Evolutionary conservation across 2,113 vertebrate species (phyloP), one percentile per base, ranked within the genome.

Genomic region (Thunnus maccoyii): DNA sequence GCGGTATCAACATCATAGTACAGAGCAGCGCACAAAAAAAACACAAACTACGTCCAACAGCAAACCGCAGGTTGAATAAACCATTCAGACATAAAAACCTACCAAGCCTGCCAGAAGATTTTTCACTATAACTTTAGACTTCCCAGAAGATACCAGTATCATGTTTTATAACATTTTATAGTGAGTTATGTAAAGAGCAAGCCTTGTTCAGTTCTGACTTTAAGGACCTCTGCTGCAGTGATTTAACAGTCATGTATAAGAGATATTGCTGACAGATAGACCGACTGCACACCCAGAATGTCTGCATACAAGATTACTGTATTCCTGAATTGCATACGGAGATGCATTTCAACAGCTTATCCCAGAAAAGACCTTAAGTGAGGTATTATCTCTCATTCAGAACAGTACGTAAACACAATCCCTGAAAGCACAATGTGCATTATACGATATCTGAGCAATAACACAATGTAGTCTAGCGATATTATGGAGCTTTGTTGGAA

Each of bases 341-440:
- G 69, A 65, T 75, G 48, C 50, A 56, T 72, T 44, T 52, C 66
- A 61, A 1, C 51, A 76, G 51, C 60, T 27, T 78, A 71, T 22
- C 50, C 75, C n/a, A 25, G 52, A 70, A 64, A 52, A 60, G 36
- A 58, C 71, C 61, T 55, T 60, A 57, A 76, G 62, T 12, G 58
- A 61, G 27, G 22, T 54, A 52, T 60, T 15, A 69, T 70, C 47
- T 74, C 27, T 80, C 74, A 58, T 54, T 72, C 50, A 70, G 22
- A 62, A 17, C 18, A 27, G 51, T 27, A 67, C 55, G 60, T 58
- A 52, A 79, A 75, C 84, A 62, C 66, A 81, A 51, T 41, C 56
- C 47, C 51, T 64, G 46, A 30, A 41, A 46, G 63, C 68, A 56
- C 72, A 51, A 27, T 20, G 56, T 27, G 16, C 56, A 54, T 54